These are phyloP conservation scores for Gadopsis marmoratus DNA, from an alignment of 2,797 vertebrate species.

Conservation along the genomic window DNA sequence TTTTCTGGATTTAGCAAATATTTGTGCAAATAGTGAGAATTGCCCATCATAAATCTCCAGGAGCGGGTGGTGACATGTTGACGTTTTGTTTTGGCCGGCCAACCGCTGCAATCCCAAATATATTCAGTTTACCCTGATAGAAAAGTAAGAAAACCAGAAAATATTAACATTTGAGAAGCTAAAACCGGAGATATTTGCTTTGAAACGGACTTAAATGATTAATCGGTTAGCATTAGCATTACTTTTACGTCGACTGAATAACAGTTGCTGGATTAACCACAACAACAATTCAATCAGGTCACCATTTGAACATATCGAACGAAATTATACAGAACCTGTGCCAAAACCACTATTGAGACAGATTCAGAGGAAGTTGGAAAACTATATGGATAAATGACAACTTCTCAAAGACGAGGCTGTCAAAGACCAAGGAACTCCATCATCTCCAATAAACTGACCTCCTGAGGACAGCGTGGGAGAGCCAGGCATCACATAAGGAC, in stretches of 20 bases:
- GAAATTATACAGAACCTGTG: neutral
- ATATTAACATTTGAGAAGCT: neutral
- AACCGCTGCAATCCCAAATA: neutral
- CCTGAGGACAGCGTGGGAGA: neutral
- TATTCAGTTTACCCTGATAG: neutral
- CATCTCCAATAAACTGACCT: slow-evolving; percentile 18
- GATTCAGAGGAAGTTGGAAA: neutral
- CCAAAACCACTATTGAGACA: neutral
- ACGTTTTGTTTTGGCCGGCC: neutral
- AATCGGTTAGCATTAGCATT: too few species aligned
- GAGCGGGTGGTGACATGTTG: too few species aligned
- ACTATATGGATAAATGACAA: neutral
- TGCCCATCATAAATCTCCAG: neutral
- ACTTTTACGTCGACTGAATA: neutral
- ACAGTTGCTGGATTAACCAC: neutral
- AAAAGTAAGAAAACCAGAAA: neutral
- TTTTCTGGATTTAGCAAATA: neutral
- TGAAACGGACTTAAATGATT: neutral
- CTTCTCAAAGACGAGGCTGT: slow-evolving; percentile 6
- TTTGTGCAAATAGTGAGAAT: neutral
- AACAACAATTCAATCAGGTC: neutral
- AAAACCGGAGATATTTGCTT: neutral
- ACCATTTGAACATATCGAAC: neutral
- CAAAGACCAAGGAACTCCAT: slow-evolving; percentile 7
- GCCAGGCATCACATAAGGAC: neutral